A percentile compares a stretch with the other conserved stretches of the same genome.
Conservation (phyloP, 2,113 vertebrate species). For the Picathartes gymnocephalus region DNA sequence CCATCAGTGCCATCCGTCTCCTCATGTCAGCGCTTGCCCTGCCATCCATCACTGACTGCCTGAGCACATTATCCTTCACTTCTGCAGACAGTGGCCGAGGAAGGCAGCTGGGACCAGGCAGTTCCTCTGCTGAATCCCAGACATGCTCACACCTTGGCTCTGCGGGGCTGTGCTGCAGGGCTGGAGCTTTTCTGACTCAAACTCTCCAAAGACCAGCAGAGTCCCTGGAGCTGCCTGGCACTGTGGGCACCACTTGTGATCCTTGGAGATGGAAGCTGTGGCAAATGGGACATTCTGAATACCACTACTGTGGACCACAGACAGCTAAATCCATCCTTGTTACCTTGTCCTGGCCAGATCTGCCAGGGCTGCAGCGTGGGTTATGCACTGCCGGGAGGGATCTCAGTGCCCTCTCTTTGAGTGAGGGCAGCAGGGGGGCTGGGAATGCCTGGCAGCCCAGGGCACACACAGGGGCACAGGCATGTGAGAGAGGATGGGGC, state of each 20-base stretch:
- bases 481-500: rapidly evolving
- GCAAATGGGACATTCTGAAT: not conserved
- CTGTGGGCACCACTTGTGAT: rapidly evolving
- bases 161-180: not conserved
- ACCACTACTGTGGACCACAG: not conserved
- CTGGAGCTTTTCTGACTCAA: not conserved
- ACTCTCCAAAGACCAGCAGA: not conserved
- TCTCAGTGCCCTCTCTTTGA: not conserved
- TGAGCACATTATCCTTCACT: not conserved
- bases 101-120: not conserved
- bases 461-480: not conserved
- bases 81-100: not conserved
- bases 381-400: not conserved
- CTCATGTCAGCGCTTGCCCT: not conserved
- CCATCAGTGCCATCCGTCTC: not conserved
- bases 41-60: slow-evolving; percentile 10
- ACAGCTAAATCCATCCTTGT: not conserved
- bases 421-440: not conserved
- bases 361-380: not conserved
- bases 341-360: not conserved
- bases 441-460: not conserved
- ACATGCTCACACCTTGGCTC: rapidly evolving
- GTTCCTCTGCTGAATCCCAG: not conserved
- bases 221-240: not conserved
- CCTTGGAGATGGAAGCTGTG: not conserved